Conservation (phyloP, 2,797 vertebrate species). For the Chanos chanos region DNA sequence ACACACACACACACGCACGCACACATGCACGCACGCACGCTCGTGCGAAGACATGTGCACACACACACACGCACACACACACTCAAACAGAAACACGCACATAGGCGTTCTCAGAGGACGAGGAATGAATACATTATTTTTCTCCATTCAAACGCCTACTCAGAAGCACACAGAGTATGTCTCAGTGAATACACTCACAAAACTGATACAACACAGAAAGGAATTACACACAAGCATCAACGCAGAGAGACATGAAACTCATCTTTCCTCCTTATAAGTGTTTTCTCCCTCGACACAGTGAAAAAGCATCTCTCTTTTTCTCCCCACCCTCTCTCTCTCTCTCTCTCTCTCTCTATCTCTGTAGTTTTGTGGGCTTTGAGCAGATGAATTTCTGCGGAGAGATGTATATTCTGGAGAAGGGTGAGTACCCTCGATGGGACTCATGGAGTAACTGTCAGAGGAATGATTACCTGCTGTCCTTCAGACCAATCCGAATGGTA, state of each 20-base stretch:
- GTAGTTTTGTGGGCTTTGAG: constrained; percentile 63
- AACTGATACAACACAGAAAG: neutral
- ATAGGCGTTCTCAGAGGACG: too few species aligned
- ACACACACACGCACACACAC: too few species aligned
- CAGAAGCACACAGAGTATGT: too few species aligned
- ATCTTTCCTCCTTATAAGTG: neutral
- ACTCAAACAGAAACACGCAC: too few species aligned
- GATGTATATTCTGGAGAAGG: constrained; percentile 69
- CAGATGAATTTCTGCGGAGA: constrained; percentile 66
- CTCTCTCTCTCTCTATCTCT: neutral
- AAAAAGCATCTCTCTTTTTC: neutral
- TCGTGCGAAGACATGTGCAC: too few species aligned
- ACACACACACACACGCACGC: too few species aligned
- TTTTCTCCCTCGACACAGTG: neutral
- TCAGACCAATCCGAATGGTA: constrained; percentile 65
- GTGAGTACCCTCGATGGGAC: constrained; percentile 66
- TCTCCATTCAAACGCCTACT: too few species aligned
- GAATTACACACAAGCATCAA: constrained; percentile 14
- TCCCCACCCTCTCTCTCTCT: neutral
- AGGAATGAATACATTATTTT: too few species aligned
- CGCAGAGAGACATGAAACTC: neutral
- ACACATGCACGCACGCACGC: too few species aligned
- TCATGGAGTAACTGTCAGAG: constrained; percentile 67
- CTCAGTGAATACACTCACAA: too few species aligned
- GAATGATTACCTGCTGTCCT: constrained; percentile 62